These are phyloP conservation scores for Actias luna DNA, from an alignment of 2,888 invertebrate species.

Conservation along the genomic window DNA sequence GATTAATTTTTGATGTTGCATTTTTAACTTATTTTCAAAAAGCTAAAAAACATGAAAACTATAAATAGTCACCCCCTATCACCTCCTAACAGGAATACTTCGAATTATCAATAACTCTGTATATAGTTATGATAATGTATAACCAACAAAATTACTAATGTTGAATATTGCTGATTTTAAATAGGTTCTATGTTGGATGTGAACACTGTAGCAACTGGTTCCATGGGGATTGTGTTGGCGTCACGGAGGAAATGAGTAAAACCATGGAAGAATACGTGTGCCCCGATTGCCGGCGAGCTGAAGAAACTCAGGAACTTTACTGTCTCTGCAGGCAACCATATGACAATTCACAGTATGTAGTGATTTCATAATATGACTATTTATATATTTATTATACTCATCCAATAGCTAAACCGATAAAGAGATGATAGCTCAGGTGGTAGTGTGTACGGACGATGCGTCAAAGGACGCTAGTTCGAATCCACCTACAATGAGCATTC, in stretches of 20 bases:
- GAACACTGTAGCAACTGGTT: slow-evolving; percentile 99
- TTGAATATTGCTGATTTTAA: slow-evolving; percentile 22
- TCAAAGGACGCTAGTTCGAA: no score
- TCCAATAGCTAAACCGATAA: no score
- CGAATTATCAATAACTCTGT: no score
- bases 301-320: slow-evolving; percentile 95
- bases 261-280: slow-evolving; percentile 95
- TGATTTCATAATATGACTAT: slow-evolving; percentile 3
- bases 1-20: no score
- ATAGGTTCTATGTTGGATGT: slow-evolving; percentile 97
- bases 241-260: slow-evolving; percentile 95
- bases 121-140: not conserved
- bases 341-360: slow-evolving; percentile 95
- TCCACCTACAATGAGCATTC: no score
- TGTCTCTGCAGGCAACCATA: slow-evolving; percentile 98
- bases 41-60: no score
- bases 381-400: not conserved
- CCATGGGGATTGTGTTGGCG: slow-evolving; percentile 97
- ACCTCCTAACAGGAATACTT: no score
- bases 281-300: slow-evolving; percentile 91
- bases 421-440: no score
- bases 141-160: not conserved
- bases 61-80: no score
- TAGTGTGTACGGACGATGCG: no score
- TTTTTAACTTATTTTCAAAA: no score